These are phyloP conservation scores for Pristionchus fissidentatus DNA, from an alignment of 2,888 invertebrate species.

Conservation along the genomic window DNA sequence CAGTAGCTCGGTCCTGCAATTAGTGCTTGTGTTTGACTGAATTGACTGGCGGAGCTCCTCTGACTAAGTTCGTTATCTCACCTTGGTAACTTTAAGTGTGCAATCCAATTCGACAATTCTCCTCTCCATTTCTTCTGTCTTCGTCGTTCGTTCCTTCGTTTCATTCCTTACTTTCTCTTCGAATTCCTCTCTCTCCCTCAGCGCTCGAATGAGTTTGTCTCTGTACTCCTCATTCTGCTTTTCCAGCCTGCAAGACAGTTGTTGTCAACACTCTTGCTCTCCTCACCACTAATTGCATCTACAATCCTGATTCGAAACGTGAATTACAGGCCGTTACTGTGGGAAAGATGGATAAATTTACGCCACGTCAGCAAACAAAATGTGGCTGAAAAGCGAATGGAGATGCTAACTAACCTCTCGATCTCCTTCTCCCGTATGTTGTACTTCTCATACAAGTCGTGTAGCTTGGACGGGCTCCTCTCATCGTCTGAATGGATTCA, in stretches of 20 bases:
- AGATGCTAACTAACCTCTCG: slow-evolving; percentile 52
- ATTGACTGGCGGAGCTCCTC: slow-evolving; percentile 18
- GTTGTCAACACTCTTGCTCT: no score
- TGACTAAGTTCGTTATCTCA: not conserved
- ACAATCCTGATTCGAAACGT: no score
- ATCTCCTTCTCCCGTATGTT: slow-evolving; percentile 59
- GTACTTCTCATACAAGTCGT: slow-evolving; percentile 57
- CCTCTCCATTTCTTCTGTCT: slow-evolving; percentile 55
- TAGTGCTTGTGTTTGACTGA: not conserved
- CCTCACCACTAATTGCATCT: no score
- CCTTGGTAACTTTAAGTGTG: slow-evolving; percentile 58
- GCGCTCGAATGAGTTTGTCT: slow-evolving; percentile 62
- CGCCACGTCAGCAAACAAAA: not conserved
- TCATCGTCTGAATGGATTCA: slow-evolving; percentile 10
- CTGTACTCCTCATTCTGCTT: slow-evolving; percentile 66
- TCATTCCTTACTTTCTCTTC: slow-evolving; percentile 56
- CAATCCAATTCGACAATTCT: slow-evolving; percentile 61
- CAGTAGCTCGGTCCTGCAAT: slow-evolving; percentile 59
- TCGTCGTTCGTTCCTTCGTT: slow-evolving; percentile 53
- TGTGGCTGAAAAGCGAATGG: not conserved
- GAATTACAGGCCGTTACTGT: no score
- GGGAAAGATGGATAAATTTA: not conserved
- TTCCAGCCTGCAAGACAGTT: slow-evolving; percentile 57
- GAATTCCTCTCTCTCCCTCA: slow-evolving; percentile 62
- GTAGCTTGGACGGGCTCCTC: slow-evolving; percentile 1